Evolutionary conservation across 2,113 vertebrate species (phyloP).

Genomic region (Erpornis zantholeuca): DNA sequence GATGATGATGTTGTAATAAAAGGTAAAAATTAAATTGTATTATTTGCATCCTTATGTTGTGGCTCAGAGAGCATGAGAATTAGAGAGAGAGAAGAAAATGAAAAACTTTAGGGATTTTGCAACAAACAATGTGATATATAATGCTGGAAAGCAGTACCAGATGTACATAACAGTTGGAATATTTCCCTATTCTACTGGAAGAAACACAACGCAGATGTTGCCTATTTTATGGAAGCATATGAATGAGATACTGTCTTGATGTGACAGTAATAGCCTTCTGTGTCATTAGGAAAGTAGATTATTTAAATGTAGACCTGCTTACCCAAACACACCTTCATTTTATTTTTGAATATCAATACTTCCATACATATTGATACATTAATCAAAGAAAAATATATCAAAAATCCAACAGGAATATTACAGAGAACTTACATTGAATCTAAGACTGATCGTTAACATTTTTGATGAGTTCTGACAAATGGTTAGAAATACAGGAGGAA

Average conservation of each 20-base stretch:
- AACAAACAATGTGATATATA: background rate
- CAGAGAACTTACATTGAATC: background rate
- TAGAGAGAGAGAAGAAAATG: background rate
- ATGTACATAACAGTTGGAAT: conserved; percentile 35
- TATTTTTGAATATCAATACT: background rate
- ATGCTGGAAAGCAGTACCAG: conserved; percentile 6
- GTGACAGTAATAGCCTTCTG: background rate
- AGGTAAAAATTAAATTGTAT: background rate
- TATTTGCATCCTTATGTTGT: background rate
- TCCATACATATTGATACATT: background rate
- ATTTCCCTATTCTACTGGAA: background rate
- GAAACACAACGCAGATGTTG: conserved; percentile 10
- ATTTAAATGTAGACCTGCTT: background rate
- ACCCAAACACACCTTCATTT: background rate
- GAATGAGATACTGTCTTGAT: background rate
- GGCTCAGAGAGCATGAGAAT: background rate
- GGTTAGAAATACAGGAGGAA: background rate
- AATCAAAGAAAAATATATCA: background rate
- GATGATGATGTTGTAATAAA: background rate
- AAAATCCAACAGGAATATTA: background rate
- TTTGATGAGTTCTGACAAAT: background rate
- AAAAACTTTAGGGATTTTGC: background rate
- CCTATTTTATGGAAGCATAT: background rate
- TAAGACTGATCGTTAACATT: background rate
- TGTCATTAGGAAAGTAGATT: background rate